Conservation (phyloP, 2,888 invertebrate species). For the Cenopis cana region DNA sequence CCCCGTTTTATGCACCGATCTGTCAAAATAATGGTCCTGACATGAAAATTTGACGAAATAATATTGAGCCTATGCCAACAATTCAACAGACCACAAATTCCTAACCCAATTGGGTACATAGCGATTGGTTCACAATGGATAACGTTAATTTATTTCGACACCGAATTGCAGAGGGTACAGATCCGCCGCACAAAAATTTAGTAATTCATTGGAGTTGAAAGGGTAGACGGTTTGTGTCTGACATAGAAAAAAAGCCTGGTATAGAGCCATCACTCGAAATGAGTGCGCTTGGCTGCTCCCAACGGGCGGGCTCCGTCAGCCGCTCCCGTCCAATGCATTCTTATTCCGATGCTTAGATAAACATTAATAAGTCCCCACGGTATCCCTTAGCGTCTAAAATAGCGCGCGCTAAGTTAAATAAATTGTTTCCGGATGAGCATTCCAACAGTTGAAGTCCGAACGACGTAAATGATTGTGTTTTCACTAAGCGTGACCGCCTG, state of each 20-base stretch:
- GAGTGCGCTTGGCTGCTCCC: slow-evolving; percentile 75
- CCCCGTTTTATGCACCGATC: slow-evolving; percentile 37
- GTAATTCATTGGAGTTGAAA: slow-evolving; percentile 82
- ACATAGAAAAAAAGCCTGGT: slow-evolving; percentile 75
- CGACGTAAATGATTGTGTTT: slow-evolving; percentile 74
- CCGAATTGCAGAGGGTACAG: slow-evolving; percentile 67
- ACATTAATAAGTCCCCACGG: slow-evolving; percentile 73
- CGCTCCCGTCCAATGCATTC: slow-evolving; percentile 67
- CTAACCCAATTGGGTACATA: slow-evolving; percentile 65
- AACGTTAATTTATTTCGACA: slow-evolving; percentile 79
- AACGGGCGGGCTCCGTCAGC: slow-evolving; percentile 65
- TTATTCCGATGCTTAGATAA: slow-evolving; percentile 82
- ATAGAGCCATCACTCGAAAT: slow-evolving; percentile 73
- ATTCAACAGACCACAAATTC: slow-evolving; percentile 59
- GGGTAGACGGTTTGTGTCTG: slow-evolving; percentile 79
- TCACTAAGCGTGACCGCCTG: slow-evolving; percentile 60
- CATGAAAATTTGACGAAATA: slow-evolving; percentile 62
- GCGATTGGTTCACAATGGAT: slow-evolving; percentile 66
- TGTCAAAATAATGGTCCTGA: slow-evolving; percentile 48
- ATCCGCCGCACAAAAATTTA: slow-evolving; percentile 78
- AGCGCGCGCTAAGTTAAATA: slow-evolving; percentile 68
- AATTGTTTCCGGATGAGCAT: slow-evolving; percentile 79
- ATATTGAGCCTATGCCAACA: slow-evolving; percentile 58
- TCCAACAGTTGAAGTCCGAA: slow-evolving; percentile 55
- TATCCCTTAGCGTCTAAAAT: slow-evolving; percentile 66